Evolutionary conservation across 2,113 vertebrate genomes (phyloP), one percentile per base, ranked within the genome.

Genomic region (Callipepla californica): DNA sequence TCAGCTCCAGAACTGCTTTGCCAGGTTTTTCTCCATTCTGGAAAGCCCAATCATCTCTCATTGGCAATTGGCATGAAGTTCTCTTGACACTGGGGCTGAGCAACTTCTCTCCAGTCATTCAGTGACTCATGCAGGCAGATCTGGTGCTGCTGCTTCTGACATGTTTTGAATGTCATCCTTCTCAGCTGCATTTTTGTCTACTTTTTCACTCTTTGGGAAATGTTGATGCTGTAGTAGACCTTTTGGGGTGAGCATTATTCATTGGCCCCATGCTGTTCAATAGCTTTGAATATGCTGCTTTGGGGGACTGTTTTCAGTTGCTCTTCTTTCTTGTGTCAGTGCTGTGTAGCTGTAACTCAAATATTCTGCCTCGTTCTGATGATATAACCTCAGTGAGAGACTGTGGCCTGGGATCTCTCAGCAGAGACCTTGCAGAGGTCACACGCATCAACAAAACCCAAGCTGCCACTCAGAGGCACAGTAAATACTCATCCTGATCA

Each of bases 1-100:
- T 15, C 34, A 85, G 44, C 15, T 11, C 59, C 34, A 76, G 36
- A 92, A 90, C 11, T 93, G 81, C 78, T 82, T 93, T 0, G 1
- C 42, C 34, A 85, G 68, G 47, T 79, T 15, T 91, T 92, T 87
- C 55, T 87, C 28, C 34, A 34, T 45, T 30, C 47, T 76, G 30
- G 48, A 72, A 84, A 93, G 50, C 28, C 0, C 2, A 23, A 10
- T 10, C 10, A 45, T 66, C 57, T 87, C 84, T 73, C 42, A 66
- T 28, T 15, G 76, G 9, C 77, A 80, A 59, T 40, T 81, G 23
- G 86, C 30, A 50, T 80, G 42, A 15, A 82, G n/a, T 66, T 18
- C 51, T 87, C 11, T 42, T 80, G 21, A 30, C 3, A 11, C 2
- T 1, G 3, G 20, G 2, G 28, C n/a, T 55, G 55, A 32, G 32